phyloP scores from a whole-genome alignment of 2,113 vertebrate species.

The Chaetorhynchus papuensis region DNA sequence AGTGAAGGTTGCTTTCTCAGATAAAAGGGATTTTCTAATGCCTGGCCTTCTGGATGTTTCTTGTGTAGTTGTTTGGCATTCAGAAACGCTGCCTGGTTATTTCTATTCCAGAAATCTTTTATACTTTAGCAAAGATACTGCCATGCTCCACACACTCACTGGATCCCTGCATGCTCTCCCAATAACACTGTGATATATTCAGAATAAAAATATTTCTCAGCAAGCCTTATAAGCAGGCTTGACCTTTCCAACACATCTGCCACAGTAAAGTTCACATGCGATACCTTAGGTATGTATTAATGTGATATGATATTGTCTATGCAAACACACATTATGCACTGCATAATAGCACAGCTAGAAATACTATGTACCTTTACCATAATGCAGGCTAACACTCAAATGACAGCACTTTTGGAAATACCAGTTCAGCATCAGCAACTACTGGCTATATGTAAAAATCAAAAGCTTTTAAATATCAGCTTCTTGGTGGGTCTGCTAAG shows the following conservation, averaged over 20 bases:
- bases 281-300: neutral
- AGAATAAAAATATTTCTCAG: neutral
- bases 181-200: neutral
- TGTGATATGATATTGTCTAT: neutral
- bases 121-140: neutral
- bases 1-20: neutral
- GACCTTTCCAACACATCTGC: neutral
- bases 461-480: neutral
- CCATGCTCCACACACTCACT: neutral
- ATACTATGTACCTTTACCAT: neutral
- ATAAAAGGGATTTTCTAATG: constrained; percentile 25
- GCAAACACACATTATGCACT: neutral
- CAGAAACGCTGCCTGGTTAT: neutral
- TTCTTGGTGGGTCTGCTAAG: neutral
- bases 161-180: neutral
- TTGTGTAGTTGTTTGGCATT: neutral
- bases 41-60: neutral
- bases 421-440: neutral
- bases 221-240: neutral
- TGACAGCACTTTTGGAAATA: neutral
- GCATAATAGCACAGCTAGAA: neutral
- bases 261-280: neutral
- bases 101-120: neutral
- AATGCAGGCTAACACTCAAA: neutral
- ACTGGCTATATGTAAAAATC: neutral